Base-by-base conservation (phyloP, 2,888 invertebrate genomes). In the Orthosia incerta region DNA sequence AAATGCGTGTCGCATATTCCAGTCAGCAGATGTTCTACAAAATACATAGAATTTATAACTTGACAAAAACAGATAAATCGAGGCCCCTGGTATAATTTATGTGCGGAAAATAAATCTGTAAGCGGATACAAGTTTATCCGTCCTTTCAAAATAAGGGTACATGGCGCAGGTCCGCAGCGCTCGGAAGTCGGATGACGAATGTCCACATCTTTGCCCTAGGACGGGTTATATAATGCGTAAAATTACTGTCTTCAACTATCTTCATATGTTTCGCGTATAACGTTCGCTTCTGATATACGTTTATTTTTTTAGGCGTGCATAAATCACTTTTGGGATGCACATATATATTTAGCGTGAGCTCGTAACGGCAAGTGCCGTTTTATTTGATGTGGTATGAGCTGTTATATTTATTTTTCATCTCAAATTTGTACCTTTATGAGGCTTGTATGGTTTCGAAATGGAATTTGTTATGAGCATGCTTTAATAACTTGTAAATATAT, bases 161-260 rank as follows among this genome's bases (percentile, higher is more conserved):
- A 88, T 78, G 83, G 87, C 86, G 89, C 82, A 89, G 87, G 91
- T 91, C 91, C 89, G 89, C 88, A 85, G 83, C 86, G 84, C 87
- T 82, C 89, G 91, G 90, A 92, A 91, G 91, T 89, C 86, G 90
- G 91, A 93, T 95, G 95, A 95, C 93, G 94, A 94, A 95, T 95
- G 93, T 86, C 91, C 91, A 87, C 90, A 89, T 92, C 86, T 92
- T 90, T 90, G 89, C 89, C 90, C 77, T 87, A 89, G 90, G 94
- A 95, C 94, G 91, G 94, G 94, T 92, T 93, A 95, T 91, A 95
- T 95, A 95, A 95, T 91, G 95, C 95, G 95, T 93, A 94, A 95
- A 95, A 95, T 95, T 94, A 95, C 94, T 91, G 92, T 91, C 93
- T 92, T 92, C 92, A 93, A 93, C 92, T 93, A 93, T 92, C 90